These are phyloP conservation scores for Epirrhoe tristata DNA, from an alignment of 2,888 invertebrate species.

Conservation along the genomic window DNA sequence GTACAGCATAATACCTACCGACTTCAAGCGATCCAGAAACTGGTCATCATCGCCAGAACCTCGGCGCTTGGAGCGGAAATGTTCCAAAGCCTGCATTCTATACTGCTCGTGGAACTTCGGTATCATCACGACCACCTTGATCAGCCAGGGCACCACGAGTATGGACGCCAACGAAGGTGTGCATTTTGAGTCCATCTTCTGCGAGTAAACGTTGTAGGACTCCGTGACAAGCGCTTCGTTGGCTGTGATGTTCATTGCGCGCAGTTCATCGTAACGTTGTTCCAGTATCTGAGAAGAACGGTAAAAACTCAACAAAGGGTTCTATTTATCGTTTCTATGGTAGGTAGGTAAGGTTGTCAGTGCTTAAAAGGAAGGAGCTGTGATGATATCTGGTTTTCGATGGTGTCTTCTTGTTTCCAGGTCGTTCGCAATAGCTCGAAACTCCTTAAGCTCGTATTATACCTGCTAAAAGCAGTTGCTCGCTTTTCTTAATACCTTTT, in stretches of 20 bases:
- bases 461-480: too few relatives aligned
- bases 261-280: constrained; percentile 23
- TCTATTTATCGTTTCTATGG: too few relatives aligned
- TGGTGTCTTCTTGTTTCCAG: too few relatives aligned
- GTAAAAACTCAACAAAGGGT: too few relatives aligned
- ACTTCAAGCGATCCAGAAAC: constrained; percentile 34
- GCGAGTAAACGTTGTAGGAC: constrained; percentile 85
- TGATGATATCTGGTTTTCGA: too few relatives aligned
- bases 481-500: too few relatives aligned
- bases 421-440: too few relatives aligned
- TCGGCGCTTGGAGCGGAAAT: constrained; percentile 43
- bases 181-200: constrained; percentile 66
- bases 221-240: constrained; percentile 32
- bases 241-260: constrained; percentile 16
- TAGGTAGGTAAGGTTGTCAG: too few relatives aligned
- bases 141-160: constrained; percentile 45
- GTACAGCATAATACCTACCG: constrained; percentile 34
- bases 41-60: constrained; percentile 40
- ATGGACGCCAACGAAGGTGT: constrained; percentile 47
- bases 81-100: constrained; percentile 29
- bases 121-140: constrained; percentile 42
- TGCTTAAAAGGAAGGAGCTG: too few relatives aligned
- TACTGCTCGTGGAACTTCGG: constrained; percentile 41
- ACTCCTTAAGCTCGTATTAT: too few relatives aligned
- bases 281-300: constrained; percentile 21